Conservation (phyloP, 2,113 vertebrate genomes). For the Hippocampus mohnikei region DNA sequence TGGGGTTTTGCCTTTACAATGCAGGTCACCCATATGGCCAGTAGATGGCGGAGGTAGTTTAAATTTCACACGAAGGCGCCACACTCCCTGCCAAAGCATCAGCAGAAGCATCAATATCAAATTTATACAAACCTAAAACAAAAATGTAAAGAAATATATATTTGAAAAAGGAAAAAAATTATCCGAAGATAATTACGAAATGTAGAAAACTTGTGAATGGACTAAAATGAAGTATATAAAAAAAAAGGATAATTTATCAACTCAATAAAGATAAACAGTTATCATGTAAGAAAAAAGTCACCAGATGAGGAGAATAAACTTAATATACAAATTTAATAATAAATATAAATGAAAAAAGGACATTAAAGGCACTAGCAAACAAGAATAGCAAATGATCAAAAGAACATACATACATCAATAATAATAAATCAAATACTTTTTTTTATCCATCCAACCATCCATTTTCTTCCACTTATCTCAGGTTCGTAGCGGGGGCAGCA, state of each 20-base stretch:
- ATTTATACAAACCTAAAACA: not conserved
- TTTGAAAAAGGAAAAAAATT: not conserved
- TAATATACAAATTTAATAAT: too few relatives aligned
- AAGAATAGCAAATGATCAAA: too few relatives aligned
- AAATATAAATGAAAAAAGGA: too few relatives aligned
- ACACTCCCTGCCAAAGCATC: not conserved
- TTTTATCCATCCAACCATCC: too few relatives aligned
- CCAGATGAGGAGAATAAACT: not conserved
- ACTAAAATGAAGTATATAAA: not conserved
- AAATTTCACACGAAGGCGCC: slow-evolving; percentile 37
- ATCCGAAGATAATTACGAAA: too few relatives aligned
- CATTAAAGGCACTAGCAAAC: too few relatives aligned
- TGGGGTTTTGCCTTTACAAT: not conserved
- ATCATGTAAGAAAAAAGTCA: not conserved
- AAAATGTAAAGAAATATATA: not conserved
- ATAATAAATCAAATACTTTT: too few relatives aligned
- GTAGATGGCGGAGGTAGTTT: slow-evolving; percentile 69
- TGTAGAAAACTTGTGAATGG: not conserved
- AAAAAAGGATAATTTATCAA: not conserved
- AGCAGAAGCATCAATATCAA: not conserved
- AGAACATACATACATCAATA: too few relatives aligned
- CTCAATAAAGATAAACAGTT: not conserved
- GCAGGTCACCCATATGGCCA: slow-evolving; percentile 52
- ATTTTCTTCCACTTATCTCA: too few relatives aligned
- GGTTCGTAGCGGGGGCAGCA: too few relatives aligned